These are phyloP conservation scores for Melanostoma mellinum DNA, from an alignment of 2,888 invertebrate species.

Conservation along the genomic window DNA sequence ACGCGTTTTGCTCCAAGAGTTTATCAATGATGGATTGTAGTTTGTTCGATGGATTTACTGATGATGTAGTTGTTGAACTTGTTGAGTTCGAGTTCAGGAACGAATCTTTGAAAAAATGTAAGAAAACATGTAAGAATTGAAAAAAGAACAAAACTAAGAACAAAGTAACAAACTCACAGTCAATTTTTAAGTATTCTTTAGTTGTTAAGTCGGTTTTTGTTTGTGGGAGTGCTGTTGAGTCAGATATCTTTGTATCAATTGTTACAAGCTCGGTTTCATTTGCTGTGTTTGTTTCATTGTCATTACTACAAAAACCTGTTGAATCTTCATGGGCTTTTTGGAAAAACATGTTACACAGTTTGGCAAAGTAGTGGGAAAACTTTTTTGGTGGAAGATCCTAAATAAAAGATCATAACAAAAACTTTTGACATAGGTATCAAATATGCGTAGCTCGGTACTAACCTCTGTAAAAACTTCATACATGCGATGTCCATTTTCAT, in stretches of 20 bases:
- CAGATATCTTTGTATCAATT: conserved; percentile 63
- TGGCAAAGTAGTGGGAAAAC: conserved; percentile 77
- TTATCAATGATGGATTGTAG: conserved; percentile 80
- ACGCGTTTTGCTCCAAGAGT: conserved; percentile 78
- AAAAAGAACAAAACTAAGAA: background rate
- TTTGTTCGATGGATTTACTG: conserved; percentile 77
- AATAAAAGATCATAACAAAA: conserved; percentile 2
- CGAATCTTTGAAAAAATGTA: conserved; percentile 27
- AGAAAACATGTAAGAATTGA: background rate
- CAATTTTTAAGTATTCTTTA: conserved; percentile 42
- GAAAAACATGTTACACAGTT: conserved; percentile 77
- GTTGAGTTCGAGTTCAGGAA: conserved; percentile 74
- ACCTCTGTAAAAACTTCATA: conserved; percentile 80
- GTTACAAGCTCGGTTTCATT: conserved; percentile 75
- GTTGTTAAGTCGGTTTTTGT: conserved; percentile 42
- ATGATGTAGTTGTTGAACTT: conserved; percentile 74
- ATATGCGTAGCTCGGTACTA: conserved; percentile 19
- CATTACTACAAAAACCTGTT: conserved; percentile 78
- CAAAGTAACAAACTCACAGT: conserved; percentile 40
- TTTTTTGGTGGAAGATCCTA: conserved; percentile 78
- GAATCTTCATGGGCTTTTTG: conserved; percentile 75
- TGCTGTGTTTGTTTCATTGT: conserved; percentile 74
- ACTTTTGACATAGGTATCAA: background rate
- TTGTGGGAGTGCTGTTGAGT: conserved; percentile 44
- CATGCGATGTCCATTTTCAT: conserved; percentile 79